Evolutionary conservation across 2,888 invertebrate species (phyloP).

Genomic region (Lottia gigantea): DNA sequence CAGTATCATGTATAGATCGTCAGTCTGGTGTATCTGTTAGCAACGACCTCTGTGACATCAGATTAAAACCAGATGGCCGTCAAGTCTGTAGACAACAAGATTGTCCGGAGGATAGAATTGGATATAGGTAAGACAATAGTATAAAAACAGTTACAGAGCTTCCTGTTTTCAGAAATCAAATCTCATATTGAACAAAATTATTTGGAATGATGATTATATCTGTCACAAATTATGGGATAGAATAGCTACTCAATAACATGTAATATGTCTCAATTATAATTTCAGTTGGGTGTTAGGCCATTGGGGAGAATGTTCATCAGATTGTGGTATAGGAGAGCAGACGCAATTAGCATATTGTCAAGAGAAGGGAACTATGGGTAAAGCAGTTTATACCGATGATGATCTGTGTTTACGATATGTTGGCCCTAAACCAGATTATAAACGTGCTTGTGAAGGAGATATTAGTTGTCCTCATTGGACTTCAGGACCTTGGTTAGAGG

Average conservation of each 20-base stretch:
- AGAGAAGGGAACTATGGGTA: conserved; percentile 33
- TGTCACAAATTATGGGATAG: too few relatives aligned
- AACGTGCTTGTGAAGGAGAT: conserved; percentile 44
- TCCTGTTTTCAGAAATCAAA: too few relatives aligned
- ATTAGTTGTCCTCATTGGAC: conserved; percentile 44
- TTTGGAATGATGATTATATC: too few relatives aligned
- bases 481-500: conserved; percentile 90
- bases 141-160: too few relatives aligned
- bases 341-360: conserved; percentile 74
- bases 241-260: too few relatives aligned
- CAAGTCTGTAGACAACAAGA: conserved; percentile 38
- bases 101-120: conserved; percentile 33
- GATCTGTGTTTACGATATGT: conserved; percentile 38
- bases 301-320: conserved; percentile 85
- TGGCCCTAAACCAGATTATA: conserved; percentile 38
- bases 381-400: conserved; percentile 36
- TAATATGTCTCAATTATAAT: not conserved
- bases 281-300: conserved; percentile 72
- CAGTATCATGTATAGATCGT: conserved; percentile 46
- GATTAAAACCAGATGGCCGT: conserved; percentile 30
- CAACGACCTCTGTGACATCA: conserved; percentile 30
- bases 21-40: conserved; percentile 32
- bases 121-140: conserved; percentile 39
- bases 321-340: conserved; percentile 94
- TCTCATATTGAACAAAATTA: too few relatives aligned